phyloP scores from a whole-genome alignment of 2,888 invertebrate species.

The Incurvaria masculella region DNA sequence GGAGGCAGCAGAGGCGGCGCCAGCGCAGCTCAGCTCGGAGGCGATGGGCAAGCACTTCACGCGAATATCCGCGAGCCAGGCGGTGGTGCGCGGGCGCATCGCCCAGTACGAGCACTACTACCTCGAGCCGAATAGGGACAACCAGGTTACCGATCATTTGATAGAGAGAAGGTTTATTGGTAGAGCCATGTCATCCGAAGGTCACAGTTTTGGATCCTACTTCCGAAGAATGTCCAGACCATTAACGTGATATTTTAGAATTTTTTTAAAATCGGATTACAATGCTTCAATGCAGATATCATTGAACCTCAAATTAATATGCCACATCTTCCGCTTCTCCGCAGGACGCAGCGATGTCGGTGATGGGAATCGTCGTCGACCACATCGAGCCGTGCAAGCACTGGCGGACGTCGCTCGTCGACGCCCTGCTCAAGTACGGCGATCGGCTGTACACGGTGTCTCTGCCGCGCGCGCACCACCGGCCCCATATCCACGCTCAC shows the following conservation, averaged over 20 bases:
- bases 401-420: conserved; percentile 57
- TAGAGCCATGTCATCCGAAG: too few relatives aligned
- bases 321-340: conserved; percentile 10
- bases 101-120: conserved; percentile 43
- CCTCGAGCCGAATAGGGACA: conserved; percentile 38
- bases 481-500: conserved; percentile 24
- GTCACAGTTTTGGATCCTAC: too few relatives aligned
- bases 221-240: too few relatives aligned
- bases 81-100: conserved; percentile 34
- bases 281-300: too few relatives aligned
- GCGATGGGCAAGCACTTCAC: conserved; percentile 32
- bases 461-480: conserved; percentile 23
- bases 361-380: conserved; percentile 58
- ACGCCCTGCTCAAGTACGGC: conserved; percentile 61
- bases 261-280: too few relatives aligned
- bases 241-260: too few relatives aligned
- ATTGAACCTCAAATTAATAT: too few relatives aligned
- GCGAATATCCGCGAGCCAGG: conserved; percentile 25
- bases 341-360: conserved; percentile 55
- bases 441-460: conserved; percentile 57
- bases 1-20: conserved; percentile 30
- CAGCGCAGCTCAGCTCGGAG: conserved; percentile 25
- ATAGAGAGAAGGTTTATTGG: too few relatives aligned
- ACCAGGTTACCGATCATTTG: too few relatives aligned
- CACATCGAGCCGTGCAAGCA: conserved; percentile 52